Conservation (phyloP, 1,140 invertebrate genomes). For the Pinna nobilis region DNA sequence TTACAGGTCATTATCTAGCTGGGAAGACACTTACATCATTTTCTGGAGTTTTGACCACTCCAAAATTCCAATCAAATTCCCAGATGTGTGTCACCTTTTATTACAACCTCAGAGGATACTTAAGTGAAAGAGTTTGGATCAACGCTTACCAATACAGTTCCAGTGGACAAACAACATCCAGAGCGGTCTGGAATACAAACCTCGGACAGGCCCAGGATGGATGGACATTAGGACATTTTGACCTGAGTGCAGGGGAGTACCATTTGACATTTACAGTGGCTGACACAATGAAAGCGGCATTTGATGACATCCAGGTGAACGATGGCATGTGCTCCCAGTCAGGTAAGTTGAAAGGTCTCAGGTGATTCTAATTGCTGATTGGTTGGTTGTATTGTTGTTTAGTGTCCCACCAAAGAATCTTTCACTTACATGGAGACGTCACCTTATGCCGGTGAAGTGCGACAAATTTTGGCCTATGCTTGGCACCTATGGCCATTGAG, state of each 20-base stretch:
- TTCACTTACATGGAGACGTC: no score
- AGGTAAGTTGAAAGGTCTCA: no score
- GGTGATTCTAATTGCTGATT: no score
- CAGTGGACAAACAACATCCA: neutral
- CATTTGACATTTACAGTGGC: conserved; percentile 42
- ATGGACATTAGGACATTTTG: conserved; percentile 56
- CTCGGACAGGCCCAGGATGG: conserved; percentile 31
- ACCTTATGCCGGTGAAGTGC: no score
- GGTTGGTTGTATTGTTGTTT: no score
- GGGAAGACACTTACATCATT: conserved; percentile 13
- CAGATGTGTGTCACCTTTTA: conserved; percentile 58
- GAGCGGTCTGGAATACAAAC: conserved; percentile 1
- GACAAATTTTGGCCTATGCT: no score
- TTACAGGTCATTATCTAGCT: conserved; percentile 53
- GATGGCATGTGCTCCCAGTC: conserved; percentile 43
- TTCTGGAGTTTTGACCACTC: conserved; percentile 40
- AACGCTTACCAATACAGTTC: conserved; percentile 20
- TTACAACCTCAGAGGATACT: conserved; percentile 54
- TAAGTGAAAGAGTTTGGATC: conserved; percentile 34
- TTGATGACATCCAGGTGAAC: conserved; percentile 56
- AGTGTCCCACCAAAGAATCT: no score
- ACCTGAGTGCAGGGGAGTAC: conserved; percentile 46
- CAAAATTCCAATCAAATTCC: conserved; percentile 36
- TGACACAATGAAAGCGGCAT: conserved; percentile 32
- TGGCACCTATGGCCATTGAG: no score